These are phyloP conservation scores for Siniperca chuatsi DNA, from an alignment of 2,113 vertebrate genomes.

Conservation along the genomic window DNA sequence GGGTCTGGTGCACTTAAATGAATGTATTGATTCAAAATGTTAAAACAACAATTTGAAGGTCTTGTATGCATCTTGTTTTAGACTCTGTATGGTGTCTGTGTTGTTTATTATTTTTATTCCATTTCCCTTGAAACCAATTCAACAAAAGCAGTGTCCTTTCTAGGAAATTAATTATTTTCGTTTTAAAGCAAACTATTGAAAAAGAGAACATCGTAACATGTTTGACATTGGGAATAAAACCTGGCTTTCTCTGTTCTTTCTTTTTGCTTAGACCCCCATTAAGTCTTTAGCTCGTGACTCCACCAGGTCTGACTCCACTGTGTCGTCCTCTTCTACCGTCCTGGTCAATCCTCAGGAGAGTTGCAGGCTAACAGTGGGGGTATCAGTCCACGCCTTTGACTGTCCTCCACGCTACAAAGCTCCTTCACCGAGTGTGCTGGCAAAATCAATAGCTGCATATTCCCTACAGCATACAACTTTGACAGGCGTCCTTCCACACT, in stretches of 20 bases:
- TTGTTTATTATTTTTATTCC: not conserved
- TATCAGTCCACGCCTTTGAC: conserved; percentile 62
- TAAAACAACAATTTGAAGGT: not conserved
- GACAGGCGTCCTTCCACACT: conserved; percentile 68
- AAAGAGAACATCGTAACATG: not conserved
- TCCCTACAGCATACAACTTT: conserved; percentile 59
- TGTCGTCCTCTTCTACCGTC: conserved; percentile 1
- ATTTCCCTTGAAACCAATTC: not conserved
- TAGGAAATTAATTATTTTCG: not conserved
- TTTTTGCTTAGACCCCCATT: conserved; percentile 17
- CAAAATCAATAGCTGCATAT: conserved; percentile 71
- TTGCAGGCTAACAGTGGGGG: conserved; percentile 19
- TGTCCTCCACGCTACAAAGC: conserved; percentile 66
- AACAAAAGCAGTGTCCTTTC: not conserved
- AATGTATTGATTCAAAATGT: not conserved
- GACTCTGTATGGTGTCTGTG: not conserved
- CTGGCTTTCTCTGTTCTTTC: not conserved
- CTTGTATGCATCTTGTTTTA: not conserved
- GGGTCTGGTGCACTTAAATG: no score
- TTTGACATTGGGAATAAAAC: not conserved
- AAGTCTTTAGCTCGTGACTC: conserved; percentile 26
- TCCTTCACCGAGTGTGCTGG: conserved; percentile 23
- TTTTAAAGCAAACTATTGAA: not conserved
- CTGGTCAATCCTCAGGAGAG: conserved; percentile 47
- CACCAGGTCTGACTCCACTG: not conserved